Evolutionary conservation across 2,888 invertebrate genomes (phyloP).

Genomic region (Mechanitis mazaeus): DNA sequence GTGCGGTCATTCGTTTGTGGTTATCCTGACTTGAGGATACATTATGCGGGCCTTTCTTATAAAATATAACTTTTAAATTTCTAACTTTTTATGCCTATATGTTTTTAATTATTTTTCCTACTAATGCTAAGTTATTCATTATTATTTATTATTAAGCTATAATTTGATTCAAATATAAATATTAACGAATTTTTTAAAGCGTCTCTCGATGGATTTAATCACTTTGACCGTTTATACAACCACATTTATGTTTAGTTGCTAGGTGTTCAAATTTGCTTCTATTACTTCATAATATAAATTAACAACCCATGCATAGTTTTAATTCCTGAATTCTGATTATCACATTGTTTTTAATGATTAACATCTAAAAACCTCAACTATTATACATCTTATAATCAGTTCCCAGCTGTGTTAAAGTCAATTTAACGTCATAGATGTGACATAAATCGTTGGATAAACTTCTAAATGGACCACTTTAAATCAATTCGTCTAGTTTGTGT

Average conservation of each 20-base stretch:
- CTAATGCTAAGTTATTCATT: no score
- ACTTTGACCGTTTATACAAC: no score
- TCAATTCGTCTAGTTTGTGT: conserved; percentile 37
- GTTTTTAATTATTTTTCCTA: conserved; percentile 27
- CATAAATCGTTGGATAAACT: conserved; percentile 36
- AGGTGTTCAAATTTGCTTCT: no score
- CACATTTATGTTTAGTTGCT: no score
- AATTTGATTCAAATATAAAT: no score
- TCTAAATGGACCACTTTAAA: conserved; percentile 35
- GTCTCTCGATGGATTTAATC: no score
- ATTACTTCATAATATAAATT: background rate
- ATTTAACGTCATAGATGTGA: conserved; percentile 32
- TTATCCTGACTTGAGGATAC: conserved; percentile 59
- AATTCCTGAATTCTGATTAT: background rate
- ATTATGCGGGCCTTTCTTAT: conserved; percentile 65
- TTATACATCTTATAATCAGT: conserved; percentile 42
- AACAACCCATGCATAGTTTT: background rate
- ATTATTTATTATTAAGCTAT: no score
- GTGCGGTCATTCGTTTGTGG: conserved; percentile 68
- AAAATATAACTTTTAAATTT: conserved; percentile 26
- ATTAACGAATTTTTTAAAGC: no score
- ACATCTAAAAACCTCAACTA: conserved; percentile 15
- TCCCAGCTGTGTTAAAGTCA: conserved; percentile 32
- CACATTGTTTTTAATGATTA: background rate
- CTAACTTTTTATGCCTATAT: conserved; percentile 14